These are phyloP conservation scores for Chloroceryle aenea DNA, from an alignment of 2,113 vertebrate species.

Conservation along the genomic window DNA sequence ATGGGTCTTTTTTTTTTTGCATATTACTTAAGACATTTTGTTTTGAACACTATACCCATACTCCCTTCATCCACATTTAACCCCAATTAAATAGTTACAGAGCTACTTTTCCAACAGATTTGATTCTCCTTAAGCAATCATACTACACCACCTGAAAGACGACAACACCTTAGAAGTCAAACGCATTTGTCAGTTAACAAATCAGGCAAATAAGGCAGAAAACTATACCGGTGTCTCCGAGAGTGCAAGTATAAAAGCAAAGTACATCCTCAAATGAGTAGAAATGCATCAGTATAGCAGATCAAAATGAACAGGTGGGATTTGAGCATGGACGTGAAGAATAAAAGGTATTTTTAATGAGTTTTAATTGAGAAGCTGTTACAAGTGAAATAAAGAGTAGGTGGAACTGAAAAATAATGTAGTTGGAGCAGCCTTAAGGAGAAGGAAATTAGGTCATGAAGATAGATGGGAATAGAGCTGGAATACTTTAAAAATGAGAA, in stretches of 20 bases:
- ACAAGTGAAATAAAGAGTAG: slow-evolving; percentile 27
- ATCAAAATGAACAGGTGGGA: background rate
- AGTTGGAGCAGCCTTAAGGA: slow-evolving; percentile 2
- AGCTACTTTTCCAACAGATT: background rate
- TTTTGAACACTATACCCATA: background rate
- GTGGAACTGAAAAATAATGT: background rate
- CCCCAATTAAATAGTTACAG: background rate
- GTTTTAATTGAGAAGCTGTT: slow-evolving; percentile 38
- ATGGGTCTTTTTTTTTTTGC: background rate
- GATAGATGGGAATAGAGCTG: background rate
- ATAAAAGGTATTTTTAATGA: background rate
- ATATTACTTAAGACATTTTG: background rate
- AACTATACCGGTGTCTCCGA: background rate
- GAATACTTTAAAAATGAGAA: slow-evolving; percentile 7
- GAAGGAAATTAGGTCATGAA: slow-evolving; percentile 25
- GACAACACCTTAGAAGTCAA: background rate
- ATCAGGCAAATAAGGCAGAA: background rate
- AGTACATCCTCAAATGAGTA: background rate
- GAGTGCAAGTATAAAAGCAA: background rate
- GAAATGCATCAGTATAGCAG: background rate
- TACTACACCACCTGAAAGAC: background rate
- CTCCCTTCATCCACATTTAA: background rate
- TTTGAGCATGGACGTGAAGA: background rate
- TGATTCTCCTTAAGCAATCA: background rate
- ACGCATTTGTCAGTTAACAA: background rate